phyloP scores from a whole-genome alignment of 2,797 vertebrate species.

The Mareca penelope region DNA sequence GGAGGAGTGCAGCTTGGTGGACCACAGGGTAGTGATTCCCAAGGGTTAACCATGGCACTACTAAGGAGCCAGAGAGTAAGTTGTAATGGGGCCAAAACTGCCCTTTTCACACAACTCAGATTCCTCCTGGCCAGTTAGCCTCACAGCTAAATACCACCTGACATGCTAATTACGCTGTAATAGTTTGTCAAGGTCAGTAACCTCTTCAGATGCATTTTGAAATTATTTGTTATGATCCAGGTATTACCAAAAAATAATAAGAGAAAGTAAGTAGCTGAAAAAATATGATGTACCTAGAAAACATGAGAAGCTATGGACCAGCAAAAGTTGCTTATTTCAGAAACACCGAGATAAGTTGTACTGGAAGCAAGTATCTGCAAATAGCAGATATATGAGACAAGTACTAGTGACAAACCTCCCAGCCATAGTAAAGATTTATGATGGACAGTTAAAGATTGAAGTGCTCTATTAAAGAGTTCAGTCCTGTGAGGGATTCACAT shows the following conservation, averaged over 20 bases:
- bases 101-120: no score
- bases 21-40: no score
- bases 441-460: background rate
- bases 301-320: background rate
- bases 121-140: no score
- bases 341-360: background rate
- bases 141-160: no score
- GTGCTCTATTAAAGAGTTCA: background rate
- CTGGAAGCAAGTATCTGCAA: background rate
- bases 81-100: no score
- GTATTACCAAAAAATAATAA: background rate
- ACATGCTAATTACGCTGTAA: background rate
- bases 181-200: background rate
- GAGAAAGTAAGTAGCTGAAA: background rate
- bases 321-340: background rate
- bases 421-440: background rate
- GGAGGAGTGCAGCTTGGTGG: background rate
- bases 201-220: background rate
- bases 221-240: background rate
- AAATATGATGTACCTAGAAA: fast-evolving
- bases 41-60: no score
- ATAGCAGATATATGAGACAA: background rate
- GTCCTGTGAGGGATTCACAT: background rate
- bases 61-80: no score
- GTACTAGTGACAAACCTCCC: background rate